Evolutionary conservation across 2,888 invertebrate genomes (phyloP).

Genomic region (Tridacna crocea): DNA sequence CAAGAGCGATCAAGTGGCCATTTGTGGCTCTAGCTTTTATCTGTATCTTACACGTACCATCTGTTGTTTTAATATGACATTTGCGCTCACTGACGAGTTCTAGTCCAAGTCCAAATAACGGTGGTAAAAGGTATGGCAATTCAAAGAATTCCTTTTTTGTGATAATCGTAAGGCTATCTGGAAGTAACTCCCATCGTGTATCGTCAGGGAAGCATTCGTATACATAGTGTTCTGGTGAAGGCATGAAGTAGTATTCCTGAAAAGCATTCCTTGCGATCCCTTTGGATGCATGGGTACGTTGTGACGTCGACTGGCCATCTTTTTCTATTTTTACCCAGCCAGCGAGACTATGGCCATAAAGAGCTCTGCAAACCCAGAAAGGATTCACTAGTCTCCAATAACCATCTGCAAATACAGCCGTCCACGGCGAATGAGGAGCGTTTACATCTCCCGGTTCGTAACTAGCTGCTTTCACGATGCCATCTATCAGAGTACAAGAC

Average conservation of each 20-base stretch:
- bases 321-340: constrained; percentile 64
- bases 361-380: constrained; percentile 59
- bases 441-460: constrained; percentile 59
- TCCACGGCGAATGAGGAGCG: constrained; percentile 39
- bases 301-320: constrained; percentile 35
- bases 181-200: constrained; percentile 55
- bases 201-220: constrained; percentile 57
- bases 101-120: constrained; percentile 56
- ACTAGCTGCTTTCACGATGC: constrained; percentile 49
- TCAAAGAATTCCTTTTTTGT: constrained; percentile 46
- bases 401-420: constrained; percentile 47
- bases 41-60: constrained; percentile 47
- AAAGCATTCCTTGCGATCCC: constrained; percentile 57
- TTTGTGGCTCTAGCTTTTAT: constrained; percentile 49
- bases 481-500: constrained; percentile 46
- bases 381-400: constrained; percentile 62
- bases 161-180: not conserved
- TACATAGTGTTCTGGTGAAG: constrained; percentile 57
- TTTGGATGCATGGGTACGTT: constrained; percentile 28
- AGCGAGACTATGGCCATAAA: constrained; percentile 53
- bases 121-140: constrained; percentile 58
- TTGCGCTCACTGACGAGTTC: constrained; percentile 34
- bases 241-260: constrained; percentile 63
- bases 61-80: constrained; percentile 36
- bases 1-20: constrained; percentile 54